phyloP scores from a whole-genome alignment of 2,888 invertebrate genomes.

The Megalurothrips usitatus region DNA sequence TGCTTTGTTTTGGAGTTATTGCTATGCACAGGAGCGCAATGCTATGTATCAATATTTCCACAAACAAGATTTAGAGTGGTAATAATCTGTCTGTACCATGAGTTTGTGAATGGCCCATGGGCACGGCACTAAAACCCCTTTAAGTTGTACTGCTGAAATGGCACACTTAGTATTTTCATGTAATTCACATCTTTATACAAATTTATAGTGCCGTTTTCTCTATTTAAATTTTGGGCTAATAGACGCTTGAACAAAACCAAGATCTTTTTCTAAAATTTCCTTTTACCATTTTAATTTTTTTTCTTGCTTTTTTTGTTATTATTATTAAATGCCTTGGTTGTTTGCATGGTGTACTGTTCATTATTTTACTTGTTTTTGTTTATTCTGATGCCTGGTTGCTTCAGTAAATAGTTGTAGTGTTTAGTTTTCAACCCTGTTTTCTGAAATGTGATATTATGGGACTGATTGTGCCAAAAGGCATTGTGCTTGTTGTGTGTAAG shows the following conservation, averaged over 20 bases:
- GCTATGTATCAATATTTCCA: too few species aligned
- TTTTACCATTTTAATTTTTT: not conserved
- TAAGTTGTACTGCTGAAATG: too few species aligned
- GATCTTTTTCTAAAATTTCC: not conserved
- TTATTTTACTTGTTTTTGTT: not conserved
- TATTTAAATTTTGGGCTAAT: not conserved
- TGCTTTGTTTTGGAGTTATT: too few species aligned
- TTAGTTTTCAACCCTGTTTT: not conserved
- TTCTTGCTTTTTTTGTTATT: not conserved
- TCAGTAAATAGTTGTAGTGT: not conserved
- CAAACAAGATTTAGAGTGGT: too few species aligned
- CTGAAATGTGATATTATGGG: slow-evolving; percentile 13
- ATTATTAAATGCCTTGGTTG: not conserved
- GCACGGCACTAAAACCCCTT: too few species aligned
- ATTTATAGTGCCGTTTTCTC: not conserved
- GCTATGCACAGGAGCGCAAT: too few species aligned
- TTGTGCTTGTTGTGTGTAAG: not conserved
- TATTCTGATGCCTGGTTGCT: not conserved
- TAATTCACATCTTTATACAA: too few species aligned
- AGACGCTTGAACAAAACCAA: not conserved
- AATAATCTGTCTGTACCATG: too few species aligned
- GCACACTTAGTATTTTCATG: too few species aligned
- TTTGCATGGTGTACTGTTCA: not conserved
- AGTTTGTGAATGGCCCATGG: too few species aligned
- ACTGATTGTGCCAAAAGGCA: slow-evolving; percentile 22